Percentiles rank a stretch among this genome's conserved stretches.
phyloP scores from a whole-genome alignment of 2,888 invertebrate genomes.

The Gryllus longicercus region DNA sequence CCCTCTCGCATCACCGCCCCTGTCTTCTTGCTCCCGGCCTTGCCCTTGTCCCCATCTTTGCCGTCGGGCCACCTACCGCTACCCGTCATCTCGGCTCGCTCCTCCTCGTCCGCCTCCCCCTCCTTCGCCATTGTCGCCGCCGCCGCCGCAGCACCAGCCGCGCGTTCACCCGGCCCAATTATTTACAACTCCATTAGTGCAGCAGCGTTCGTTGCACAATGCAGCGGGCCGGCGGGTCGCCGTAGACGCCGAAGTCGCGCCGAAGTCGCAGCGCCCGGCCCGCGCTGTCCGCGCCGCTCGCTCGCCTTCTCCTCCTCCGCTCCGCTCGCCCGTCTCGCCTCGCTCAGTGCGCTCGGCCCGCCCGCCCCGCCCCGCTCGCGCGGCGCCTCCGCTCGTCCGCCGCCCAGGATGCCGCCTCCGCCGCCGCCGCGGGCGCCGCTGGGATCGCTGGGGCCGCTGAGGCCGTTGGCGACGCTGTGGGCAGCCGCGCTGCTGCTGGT shows the following conservation, averaged over 20 bases:
- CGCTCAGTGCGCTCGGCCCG: background rate
- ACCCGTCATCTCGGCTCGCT: background rate
- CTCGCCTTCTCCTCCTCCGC: background rate
- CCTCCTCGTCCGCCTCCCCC: background rate
- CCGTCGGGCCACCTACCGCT: background rate
- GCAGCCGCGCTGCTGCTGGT: background rate
- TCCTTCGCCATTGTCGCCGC: background rate
- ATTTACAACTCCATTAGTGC: conserved; percentile 17
- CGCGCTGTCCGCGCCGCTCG: background rate
- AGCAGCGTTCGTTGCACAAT: conserved; percentile 9
- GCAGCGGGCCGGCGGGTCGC: background rate
- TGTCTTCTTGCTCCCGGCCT: background rate
- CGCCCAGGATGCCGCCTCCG: background rate
- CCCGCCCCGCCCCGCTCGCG: background rate
- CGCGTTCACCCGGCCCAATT: background rate
- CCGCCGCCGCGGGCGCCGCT: background rate
- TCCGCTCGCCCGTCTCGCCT: background rate
- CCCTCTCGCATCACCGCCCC: background rate
- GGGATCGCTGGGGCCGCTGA: no score
- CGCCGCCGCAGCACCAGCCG: background rate
- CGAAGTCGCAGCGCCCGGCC: background rate
- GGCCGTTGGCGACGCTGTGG: background rate
- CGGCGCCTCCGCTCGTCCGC: background rate
- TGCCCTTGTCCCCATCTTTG: background rate
- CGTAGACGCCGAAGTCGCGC: background rate